Base-by-base conservation (phyloP, 2,888 invertebrate genomes). In the Cabera pusaria region DNA sequence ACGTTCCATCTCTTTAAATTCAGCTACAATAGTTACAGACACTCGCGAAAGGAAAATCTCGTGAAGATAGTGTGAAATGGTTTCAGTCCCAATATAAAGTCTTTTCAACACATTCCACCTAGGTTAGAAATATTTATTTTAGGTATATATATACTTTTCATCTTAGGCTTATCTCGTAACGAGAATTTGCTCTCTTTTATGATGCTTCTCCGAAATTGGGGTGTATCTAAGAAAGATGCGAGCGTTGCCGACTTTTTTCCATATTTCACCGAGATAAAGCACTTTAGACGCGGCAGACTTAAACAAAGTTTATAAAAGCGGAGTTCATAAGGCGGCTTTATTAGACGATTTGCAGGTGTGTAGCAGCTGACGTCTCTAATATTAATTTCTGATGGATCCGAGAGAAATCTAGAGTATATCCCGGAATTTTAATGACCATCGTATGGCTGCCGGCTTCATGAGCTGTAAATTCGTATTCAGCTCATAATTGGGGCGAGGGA, bases 241-340 rank as follows among this genome's bases (percentile, higher is more conserved):
- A 59, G 57, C 42, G 43, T 38, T 44, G 44, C 46, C 44, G 50
- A 58, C 44, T 59, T 70, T 68, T 59, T 64, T 59, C 49, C 56
- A 56, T 55, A 63, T 56, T 61, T 57, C 52, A 44, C 46, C 29
- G 37, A 59, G 57, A 60, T 62, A 58, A 65, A 64, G 64, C 66
- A 63, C 71, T 71, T 67, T 70, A 64, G 60, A 57, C 60, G 60
- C 52, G 63, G 64, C 66, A 55, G 61, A 67, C 61, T 70, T 60
- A 54, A 46, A 54, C 61, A 72, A 76, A 75, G 60, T 81, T 80
- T 81, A 68, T 76, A 72, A 79, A 75, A 77, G 73, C 71, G 52
- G 74, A 80, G 76, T 77, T 83, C 71, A 80, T 81, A 80, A 82
- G 73, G 69, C 72, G 68, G 68, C 77, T 80, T 80, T 82, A 83